Evolutionary conservation across 2,797 vertebrate species (phyloP), one percentile per base, ranked within the genome.

Genomic region (Balearica regulorum): DNA sequence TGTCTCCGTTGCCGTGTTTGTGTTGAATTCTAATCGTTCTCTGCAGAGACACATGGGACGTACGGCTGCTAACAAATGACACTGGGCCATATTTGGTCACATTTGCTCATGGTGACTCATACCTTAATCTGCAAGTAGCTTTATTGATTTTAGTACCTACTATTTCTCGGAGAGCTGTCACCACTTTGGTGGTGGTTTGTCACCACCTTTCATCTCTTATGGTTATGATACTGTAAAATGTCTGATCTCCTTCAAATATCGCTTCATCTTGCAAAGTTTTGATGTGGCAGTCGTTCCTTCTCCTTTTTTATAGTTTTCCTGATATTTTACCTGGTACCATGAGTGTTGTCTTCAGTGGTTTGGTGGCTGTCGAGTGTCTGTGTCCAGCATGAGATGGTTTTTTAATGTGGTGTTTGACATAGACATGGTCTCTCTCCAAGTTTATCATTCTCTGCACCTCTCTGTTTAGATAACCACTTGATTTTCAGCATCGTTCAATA

Each of bases 91-190:
- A 84, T 93, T 92, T 87, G 83, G 94, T 87, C 85, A 87, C 92
- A 71, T 83, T 90, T 95, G 90, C 92, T 83, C 55, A 43, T 1
- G 12, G 76, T 96, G 96, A 96, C 90, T 96, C 94, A 96, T 93
- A 81, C 92, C 84, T 95, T 94, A 64, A 96, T 97, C 92, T 96
- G 93, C 94, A 97, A 97, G 90, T 93, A 78, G 83, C 65, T 96
- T 72, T 95, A 96, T 94, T 91, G 95, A 96, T 97, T 97, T 96
- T 94, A 83, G 94, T 93, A 91, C 87, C 87, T 88, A 71, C 79
- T 90, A 79, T 94, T 97, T 96, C 82, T 95, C 87, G 92, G 81
- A 24, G 71, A 96, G 75, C 93, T 94, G 95, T 96, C 95, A 89
- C 89, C 19, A 4, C 76, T 91, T 60, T 89, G 91, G 78, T 97